phyloP scores from a whole-genome alignment of 2,888 invertebrate species.

The Aphodius sticticus region DNA sequence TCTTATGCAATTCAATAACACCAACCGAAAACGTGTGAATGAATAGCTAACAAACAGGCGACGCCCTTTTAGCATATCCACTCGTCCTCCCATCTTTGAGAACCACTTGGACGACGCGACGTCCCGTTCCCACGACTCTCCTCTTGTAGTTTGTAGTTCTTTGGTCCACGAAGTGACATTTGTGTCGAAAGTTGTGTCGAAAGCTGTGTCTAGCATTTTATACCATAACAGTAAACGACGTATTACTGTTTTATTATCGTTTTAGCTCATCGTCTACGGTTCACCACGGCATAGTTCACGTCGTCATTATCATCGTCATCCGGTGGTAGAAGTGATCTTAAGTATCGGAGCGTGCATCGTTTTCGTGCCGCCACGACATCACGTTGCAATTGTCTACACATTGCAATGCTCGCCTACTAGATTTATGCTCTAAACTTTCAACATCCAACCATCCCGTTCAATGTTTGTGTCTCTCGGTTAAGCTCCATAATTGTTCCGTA shows the following conservation, averaged over 20 bases:
- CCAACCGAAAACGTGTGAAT: no score
- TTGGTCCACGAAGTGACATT: neutral
- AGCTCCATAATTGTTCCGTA: neutral
- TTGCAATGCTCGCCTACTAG: neutral
- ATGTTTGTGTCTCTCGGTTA: neutral
- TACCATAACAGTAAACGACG: slow-evolving; percentile 16
- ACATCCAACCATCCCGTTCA: neutral
- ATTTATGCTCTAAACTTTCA: slow-evolving; percentile 5
- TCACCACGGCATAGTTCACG: slow-evolving; percentile 19
- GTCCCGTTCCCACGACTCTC: no score
- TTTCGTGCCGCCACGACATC: slow-evolving; percentile 37
- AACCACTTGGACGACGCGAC: no score
- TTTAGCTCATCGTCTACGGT: neutral
- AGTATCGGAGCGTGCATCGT: slow-evolving; percentile 40
- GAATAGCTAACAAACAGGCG: no score
- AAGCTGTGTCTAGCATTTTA: neutral
- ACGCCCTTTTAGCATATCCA: no score
- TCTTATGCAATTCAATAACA: no score
- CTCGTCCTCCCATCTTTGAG: no score
- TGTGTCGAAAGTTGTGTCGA: neutral
- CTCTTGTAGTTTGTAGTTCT: no score
- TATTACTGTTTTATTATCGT: slow-evolving; percentile 18
- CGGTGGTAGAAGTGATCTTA: slow-evolving; percentile 19
- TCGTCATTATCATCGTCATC: neutral
- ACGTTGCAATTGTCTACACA: slow-evolving; percentile 38